phyloP scores from a whole-genome alignment of 2,888 invertebrate species.

The Hermodice carunculata region DNA sequence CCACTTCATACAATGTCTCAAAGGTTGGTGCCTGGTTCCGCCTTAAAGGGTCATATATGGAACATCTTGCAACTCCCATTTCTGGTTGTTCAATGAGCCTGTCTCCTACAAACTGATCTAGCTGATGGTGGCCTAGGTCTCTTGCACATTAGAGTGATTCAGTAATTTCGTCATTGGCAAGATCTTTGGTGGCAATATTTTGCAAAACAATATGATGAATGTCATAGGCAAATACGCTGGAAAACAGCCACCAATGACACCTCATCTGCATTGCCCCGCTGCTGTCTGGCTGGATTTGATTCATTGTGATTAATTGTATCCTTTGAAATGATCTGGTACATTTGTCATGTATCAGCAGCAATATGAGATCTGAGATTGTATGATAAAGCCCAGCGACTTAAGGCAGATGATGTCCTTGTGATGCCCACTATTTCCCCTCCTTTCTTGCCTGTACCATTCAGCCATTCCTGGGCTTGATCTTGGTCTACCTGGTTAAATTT shows the following conservation, averaged over 20 bases:
- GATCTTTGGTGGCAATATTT: not conserved
- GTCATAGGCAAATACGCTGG: not conserved
- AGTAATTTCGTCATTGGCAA: not conserved
- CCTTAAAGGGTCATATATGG: not conserved
- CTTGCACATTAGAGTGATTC: not conserved
- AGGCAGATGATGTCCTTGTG: not conserved
- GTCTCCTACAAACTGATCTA: not conserved
- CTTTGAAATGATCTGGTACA: not conserved
- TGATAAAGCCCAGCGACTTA: not conserved
- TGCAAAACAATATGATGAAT: not conserved
- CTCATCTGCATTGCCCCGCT: not conserved
- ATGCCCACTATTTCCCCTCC: not conserved
- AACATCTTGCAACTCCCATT: too few relatives aligned
- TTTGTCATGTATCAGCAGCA: not conserved
- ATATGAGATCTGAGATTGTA: conserved; percentile 2
- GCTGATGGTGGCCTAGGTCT: not conserved
- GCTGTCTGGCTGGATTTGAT: not conserved
- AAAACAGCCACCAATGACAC: not conserved
- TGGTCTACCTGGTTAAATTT: not conserved
- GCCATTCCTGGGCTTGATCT: not conserved
- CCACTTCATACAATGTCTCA: too few relatives aligned
- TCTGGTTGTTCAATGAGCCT: not conserved
- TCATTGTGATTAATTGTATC: conserved; percentile 1
- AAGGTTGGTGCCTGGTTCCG: not conserved
- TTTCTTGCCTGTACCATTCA: not conserved